Percentiles rank a stretch among this genome's conserved stretches.
Evolutionary conservation across 23 tunicate species (phyloP).

Genomic region (Trididemnum nubilum): DNA sequence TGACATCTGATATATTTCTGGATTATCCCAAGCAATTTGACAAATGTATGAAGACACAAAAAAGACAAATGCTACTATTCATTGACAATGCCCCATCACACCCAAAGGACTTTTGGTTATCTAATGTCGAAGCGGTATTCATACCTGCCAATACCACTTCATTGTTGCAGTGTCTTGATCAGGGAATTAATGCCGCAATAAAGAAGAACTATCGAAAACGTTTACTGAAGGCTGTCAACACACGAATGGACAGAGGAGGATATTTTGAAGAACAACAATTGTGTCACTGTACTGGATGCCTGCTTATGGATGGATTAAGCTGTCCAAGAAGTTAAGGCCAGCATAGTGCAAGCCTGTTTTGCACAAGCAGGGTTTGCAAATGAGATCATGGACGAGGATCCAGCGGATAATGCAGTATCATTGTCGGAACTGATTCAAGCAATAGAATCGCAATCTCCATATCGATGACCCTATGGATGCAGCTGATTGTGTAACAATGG

Average conservation of each 20-base stretch:
- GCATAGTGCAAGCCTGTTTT: constrained; percentile 23
- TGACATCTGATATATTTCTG: constrained; percentile 2
- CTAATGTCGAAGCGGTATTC: constrained; percentile 11
- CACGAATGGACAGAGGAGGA: constrained; percentile 11
- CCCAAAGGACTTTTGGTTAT: constrained; percentile 4
- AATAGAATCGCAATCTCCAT: constrained; percentile 15
- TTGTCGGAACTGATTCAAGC: constrained; percentile 18
- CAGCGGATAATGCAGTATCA: constrained; percentile 11
- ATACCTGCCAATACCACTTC: constrained; percentile 24
- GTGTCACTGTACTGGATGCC: constrained; percentile 21
- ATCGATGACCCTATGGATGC: constrained; percentile 6
- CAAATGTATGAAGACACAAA: constrained; percentile 14
- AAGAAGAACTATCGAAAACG: constrained; percentile 18
- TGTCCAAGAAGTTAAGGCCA: constrained; percentile 12
- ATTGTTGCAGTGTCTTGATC: constrained; percentile 14
- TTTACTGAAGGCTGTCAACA: constrained; percentile 1
- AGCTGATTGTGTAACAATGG: constrained; percentile 2
- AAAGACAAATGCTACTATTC: no score
- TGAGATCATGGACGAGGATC: constrained; percentile 21
- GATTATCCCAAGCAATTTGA: constrained; percentile 5
- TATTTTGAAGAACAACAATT: not conserved
- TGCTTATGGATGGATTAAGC: constrained; percentile 9
- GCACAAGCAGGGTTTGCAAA: constrained; percentile 2
- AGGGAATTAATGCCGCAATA: constrained; percentile 18
- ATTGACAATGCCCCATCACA: constrained; percentile 7